Evolutionary conservation across 2,888 invertebrate species (phyloP).

Genomic region (Aromia moschata): DNA sequence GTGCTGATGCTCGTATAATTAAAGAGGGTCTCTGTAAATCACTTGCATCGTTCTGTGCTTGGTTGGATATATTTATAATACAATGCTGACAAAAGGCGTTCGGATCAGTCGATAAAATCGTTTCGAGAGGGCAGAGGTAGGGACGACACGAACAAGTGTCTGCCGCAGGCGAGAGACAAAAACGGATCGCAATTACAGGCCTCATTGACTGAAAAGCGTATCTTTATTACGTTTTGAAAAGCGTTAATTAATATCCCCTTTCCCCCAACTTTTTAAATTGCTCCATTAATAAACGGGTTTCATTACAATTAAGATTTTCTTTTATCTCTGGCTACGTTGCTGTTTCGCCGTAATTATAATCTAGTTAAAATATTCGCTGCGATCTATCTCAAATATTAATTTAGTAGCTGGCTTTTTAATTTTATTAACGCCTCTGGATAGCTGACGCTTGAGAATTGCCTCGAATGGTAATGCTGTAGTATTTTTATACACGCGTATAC

Average conservation of each 20-base stretch:
- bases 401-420: conserved; percentile 14
- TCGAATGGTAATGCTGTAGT: neutral
- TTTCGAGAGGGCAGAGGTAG: conserved; percentile 8
- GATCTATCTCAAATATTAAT: conserved; percentile 18
- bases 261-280: conserved; percentile 27
- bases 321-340: conserved; percentile 21
- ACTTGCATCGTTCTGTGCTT: no score
- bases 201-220: conserved; percentile 29
- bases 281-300: conserved; percentile 35
- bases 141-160: conserved; percentile 12
- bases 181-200: conserved; percentile 27
- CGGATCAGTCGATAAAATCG: conserved; percentile 13
- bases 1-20: no score
- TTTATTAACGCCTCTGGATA: conserved; percentile 8
- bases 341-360: conserved; percentile 17
- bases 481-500: neutral
- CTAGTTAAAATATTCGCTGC: conserved; percentile 18
- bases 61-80: neutral
- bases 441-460: neutral
- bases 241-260: conserved; percentile 32
- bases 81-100: conserved; percentile 3
- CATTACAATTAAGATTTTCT: conserved; percentile 31
- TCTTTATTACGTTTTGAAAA: conserved; percentile 32
- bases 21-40: no score
- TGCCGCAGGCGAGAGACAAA: conserved; percentile 15